Conservation (phyloP, 2,113 vertebrate genomes). For the Fulica atra region DNA sequence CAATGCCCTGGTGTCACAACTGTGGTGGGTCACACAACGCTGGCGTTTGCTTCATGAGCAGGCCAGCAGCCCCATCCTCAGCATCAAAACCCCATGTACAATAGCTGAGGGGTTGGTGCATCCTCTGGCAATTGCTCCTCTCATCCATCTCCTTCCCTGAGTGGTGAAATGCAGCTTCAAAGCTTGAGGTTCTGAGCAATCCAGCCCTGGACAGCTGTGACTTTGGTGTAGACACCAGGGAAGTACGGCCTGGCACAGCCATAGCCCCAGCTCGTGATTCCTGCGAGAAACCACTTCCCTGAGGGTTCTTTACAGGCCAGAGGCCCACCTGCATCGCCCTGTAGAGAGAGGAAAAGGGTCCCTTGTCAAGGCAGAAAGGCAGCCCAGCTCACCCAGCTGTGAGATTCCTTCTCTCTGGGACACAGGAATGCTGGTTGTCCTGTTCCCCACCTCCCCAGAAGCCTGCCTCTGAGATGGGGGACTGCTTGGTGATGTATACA, state of each 20-base stretch:
- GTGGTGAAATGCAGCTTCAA: slow-evolving; percentile 48
- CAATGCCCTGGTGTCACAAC: neutral
- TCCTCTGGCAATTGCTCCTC: neutral
- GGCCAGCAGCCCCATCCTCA: neutral
- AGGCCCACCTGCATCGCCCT: slow-evolving; percentile 95
- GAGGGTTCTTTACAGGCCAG: slow-evolving; percentile 86
- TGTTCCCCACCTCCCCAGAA: neutral
- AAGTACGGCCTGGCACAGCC: slow-evolving; percentile 88
- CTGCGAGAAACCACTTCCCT: slow-evolving; percentile 92
- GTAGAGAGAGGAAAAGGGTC: neutral
- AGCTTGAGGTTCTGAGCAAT: slow-evolving; percentile 84
- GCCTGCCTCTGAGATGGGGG: neutral
- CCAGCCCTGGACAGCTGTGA: slow-evolving; percentile 88
- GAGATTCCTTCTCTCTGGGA: neutral
- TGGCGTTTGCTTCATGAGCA: neutral
- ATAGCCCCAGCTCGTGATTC: slow-evolving; percentile 96
- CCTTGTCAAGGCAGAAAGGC: neutral
- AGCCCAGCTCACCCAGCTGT: neutral
- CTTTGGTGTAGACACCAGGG: slow-evolving; percentile 90
- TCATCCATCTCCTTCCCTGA: neutral
- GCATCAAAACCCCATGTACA: neutral
- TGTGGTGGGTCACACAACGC: neutral
- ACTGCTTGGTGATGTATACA: neutral
- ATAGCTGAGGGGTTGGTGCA: neutral
- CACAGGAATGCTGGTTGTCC: neutral